Base-by-base conservation (phyloP, 2,797 vertebrate genomes). In the Pseudomugil gertrudae region DNA sequence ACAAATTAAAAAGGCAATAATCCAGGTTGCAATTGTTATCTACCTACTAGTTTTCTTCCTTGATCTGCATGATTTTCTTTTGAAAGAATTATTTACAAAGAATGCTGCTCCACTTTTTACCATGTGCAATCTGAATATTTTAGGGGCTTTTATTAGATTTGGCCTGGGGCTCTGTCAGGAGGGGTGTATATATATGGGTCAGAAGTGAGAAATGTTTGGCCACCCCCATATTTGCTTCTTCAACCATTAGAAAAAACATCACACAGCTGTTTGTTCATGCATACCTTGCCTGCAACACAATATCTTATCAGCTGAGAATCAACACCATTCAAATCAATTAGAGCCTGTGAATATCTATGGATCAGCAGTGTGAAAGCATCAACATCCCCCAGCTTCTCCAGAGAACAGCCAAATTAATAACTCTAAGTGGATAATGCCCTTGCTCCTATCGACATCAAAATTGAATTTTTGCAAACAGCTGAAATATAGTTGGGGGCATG, bases 281-380 rank as follows among this genome's bases (percentile, higher is more conserved):
- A 61, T 90, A 81, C 85, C 76, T 90, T 64, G 79, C 89, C 93
- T 93, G 81, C 84, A 86, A 94, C 92, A 89, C 89, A 90, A 92
- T 94, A 94, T 86, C 85, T 94, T 94, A 92, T 94, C 90, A 92
- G 78, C 88, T 72, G 77, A 80, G 74, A 89, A 92, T 92, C 90
- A 80, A 80, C 76, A 69, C 85, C 80, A 83, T 92, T 88, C 92
- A 92, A 95, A 95, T 95, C 94, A 95, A 94, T 96, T 95, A 95
- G 86, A 78, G 88, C 67, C 87, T 76, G 88, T 92, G 92, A 93
- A 87, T 93, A 86, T 90, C 85, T 92, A 67, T 79, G 80, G 83
- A 89, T 90, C 92, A 85, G 83, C 83, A 87, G 84, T 88, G 89
- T 90, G 77, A 87, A 86, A 91, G 92, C 90, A 87, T 84, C 87